Evolutionary conservation across 2,888 invertebrate genomes (phyloP).

Genomic region (Melieria crassipennis): DNA sequence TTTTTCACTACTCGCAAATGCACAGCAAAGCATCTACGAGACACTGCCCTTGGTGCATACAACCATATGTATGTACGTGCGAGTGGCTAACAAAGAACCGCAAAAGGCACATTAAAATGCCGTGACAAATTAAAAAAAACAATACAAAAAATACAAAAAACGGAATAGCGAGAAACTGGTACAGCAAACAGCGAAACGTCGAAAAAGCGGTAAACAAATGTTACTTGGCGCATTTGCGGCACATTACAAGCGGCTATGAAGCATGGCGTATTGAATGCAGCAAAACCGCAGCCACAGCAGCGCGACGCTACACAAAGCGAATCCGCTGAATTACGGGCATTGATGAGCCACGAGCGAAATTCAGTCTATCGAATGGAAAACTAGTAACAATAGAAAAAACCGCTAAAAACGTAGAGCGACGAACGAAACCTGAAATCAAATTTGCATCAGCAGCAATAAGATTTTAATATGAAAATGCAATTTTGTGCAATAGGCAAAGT

Average conservation of each 20-base stretch:
- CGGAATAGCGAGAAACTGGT: constrained; percentile 10
- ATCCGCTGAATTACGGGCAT: background rate
- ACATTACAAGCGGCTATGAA: constrained; percentile 42
- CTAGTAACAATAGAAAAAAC: no score
- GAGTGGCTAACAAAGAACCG: constrained; percentile 37
- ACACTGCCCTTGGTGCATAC: constrained; percentile 15
- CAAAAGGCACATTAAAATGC: constrained; percentile 41
- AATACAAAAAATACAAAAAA: constrained; percentile 16
- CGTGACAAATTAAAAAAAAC: constrained; percentile 36
- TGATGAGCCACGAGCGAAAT: background rate
- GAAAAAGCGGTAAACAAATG: constrained; percentile 8
- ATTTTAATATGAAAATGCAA: no score
- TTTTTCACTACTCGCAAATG: background rate
- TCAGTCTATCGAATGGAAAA: no score
- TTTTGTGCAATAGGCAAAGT: no score
- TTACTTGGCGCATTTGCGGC: constrained; percentile 31
- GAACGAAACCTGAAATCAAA: no score
- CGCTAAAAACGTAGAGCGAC: no score
- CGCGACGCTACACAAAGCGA: constrained; percentile 4
- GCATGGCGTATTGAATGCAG: constrained; percentile 40
- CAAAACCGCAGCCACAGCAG: constrained; percentile 1
- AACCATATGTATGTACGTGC: background rate
- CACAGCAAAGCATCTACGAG: constrained; percentile 8
- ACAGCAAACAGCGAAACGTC: constrained; percentile 6
- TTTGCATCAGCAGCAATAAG: no score